Base-by-base conservation (phyloP, 2,888 invertebrate genomes). In the Synergus umbraculus region DNA sequence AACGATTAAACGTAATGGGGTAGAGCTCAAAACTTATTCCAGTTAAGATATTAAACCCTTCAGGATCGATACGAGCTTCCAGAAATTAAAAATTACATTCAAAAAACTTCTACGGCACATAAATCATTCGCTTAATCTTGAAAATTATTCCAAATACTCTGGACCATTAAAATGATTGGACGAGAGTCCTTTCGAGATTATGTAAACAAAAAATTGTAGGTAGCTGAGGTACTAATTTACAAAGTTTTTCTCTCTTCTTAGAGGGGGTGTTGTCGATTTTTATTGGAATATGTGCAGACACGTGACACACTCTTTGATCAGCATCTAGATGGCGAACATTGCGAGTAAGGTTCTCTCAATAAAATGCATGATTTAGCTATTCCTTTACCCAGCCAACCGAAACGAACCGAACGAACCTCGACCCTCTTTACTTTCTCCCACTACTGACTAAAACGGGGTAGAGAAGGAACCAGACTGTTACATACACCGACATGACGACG, bases 351-450 rank as follows among this genome's bases (percentile, higher is more conserved):
- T 83, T 84, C 83, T 84, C 81, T 85, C 89, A 88, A 91, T 90
- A 90, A 90, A 91, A 90, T 90, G 89, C 89, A 90, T 90, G 91
- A 91, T 91, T 91, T 90, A 91, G 88, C 86, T 84, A 83, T 86
- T 83, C 87, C 86, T 85, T 84, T 84, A 84, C 84, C 82, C 82
- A 78, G 83, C 81, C 80, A 81, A 81, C 84, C 80, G 77, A 84
- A 84, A 84, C 83, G 83, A 82, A 85, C 82, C 82, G 79, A 85
- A 85, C 85, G 78, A 83, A 82, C 82, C 81, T 79, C 81, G 82
- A 87, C 88, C 89, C 88, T 87, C 87, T 88, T 88, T 88, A 87
- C 88, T 85, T 87, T 85, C 85, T 87, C 87, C 79, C 81, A 79
- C 81, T 79, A 54, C 78, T 81, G 83, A 79, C 81, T 86, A 83